Evolutionary conservation across 1,140 invertebrate species (phyloP).

Genomic region (Drosophila dunni): DNA sequence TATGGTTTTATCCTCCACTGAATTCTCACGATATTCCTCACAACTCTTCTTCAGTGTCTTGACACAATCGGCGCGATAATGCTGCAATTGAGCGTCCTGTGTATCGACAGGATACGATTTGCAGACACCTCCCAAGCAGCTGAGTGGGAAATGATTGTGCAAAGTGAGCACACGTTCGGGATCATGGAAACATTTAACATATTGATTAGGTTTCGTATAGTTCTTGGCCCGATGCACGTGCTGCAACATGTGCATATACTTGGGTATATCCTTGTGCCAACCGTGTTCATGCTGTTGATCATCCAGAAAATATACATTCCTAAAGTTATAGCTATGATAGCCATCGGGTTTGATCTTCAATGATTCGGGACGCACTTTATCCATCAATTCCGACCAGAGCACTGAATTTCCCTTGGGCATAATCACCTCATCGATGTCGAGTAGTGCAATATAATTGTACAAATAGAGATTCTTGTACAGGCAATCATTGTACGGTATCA

Average conservation of each 20-base stretch:
- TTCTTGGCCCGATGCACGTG: slow-evolving; percentile 96
- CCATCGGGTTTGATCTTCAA: slow-evolving; percentile 89
- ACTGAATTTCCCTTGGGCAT: slow-evolving; percentile 92
- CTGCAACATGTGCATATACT: slow-evolving; percentile 97
- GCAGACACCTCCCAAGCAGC: slow-evolving; percentile 93
- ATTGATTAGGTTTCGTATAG: slow-evolving; percentile 96
- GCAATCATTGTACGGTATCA: slow-evolving; percentile 98
- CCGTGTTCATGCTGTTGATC: slow-evolving; percentile 93
- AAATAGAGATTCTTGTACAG: slow-evolving; percentile 96
- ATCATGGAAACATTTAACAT: slow-evolving; percentile 97
- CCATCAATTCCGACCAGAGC: slow-evolving; percentile 92
- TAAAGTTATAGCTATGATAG: slow-evolving; percentile 93
- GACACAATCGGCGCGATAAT: slow-evolving; percentile 96
- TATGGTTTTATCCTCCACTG: slow-evolving; percentile 93
- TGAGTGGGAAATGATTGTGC: slow-evolving; percentile 96
- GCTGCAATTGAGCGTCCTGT: slow-evolving; percentile 94
- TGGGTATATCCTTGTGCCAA: slow-evolving; percentile 93
- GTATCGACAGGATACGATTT: slow-evolving; percentile 94
- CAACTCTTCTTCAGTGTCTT: slow-evolving; percentile 94
- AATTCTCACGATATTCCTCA: slow-evolving; percentile 92
- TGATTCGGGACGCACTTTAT: slow-evolving; percentile 89
- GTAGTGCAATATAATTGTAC: slow-evolving; percentile 94
- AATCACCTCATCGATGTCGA: slow-evolving; percentile 98
- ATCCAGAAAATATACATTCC: slow-evolving; percentile 98
- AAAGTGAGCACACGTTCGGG: slow-evolving; percentile 94